Base-by-base conservation (phyloP, 37 sponge, comb jelly and placozoan species). In the Oopsacas minuta region DNA sequence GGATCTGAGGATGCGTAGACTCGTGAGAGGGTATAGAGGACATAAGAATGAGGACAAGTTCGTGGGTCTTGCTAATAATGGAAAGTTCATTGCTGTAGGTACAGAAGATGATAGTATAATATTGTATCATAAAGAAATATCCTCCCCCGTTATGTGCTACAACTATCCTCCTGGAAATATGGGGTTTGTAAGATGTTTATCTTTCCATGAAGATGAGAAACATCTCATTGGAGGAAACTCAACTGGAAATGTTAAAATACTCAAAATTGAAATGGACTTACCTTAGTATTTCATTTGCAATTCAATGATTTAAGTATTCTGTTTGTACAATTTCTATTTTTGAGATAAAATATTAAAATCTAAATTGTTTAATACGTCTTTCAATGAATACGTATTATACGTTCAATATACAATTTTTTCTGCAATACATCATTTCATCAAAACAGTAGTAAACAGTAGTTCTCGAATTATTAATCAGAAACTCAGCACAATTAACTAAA, bases 131-230 rank as follows among this genome's bases (percentile, higher is more conserved):
- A 61, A 61, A 12, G 75, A 61, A 12, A 61, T 61, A 25, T 61
- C 75, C 75, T 61, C 75, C 28, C 75, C 75, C 75, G 75, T 61
- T 34, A 61, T 61, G 75, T 61, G 75, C 75, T 61, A 61, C 22
- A 12, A 12, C 75, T 61, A 61, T 34, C 75, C 75, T 25, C 28
- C 75, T 3, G 75, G 75, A n/a, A 61, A 61, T 34, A 61, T 61
- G 75, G 75, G 75, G 75, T 61, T 61, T 34, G 75, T 61, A 34
- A 61, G 75, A 34, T 25, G 75, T 61, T 5, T 61, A 5, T 61
- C 75, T 34, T 61, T 61, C 22, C 75, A 61, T 12, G 75, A 61
- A 34, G 75, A 61, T 12, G 75, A 34, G 28, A 10, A 34, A 10
- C 75, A 61, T 34, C 75, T 61, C 17, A 61, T 61, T 3, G 75